phyloP scores from a whole-genome alignment of 2,888 invertebrate genomes.

The Drosophila neonasuta region DNA sequence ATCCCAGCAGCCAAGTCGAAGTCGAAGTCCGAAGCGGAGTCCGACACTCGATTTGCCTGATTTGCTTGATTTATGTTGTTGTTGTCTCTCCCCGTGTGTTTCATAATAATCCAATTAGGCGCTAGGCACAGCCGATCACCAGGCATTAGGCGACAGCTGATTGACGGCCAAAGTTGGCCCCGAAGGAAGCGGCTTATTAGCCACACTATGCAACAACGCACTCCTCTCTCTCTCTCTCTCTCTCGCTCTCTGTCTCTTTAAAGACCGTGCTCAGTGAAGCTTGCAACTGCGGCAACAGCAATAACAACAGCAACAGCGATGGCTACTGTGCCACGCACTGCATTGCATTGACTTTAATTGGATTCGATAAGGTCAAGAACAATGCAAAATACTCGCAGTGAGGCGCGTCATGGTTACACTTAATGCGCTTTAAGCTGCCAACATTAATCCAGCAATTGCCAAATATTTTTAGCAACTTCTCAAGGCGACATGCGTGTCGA shows the following conservation, averaged over 20 bases:
- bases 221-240: background rate
- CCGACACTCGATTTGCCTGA: constrained; percentile 38
- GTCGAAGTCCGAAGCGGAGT: constrained; percentile 26
- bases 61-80: constrained; percentile 48
- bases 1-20: background rate
- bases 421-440: constrained; percentile 24
- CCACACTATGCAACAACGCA: constrained; percentile 13
- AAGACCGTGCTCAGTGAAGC: constrained; percentile 32
- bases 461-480: constrained; percentile 32
- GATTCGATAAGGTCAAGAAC: constrained; percentile 75
- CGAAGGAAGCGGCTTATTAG: constrained; percentile 76
- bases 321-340: constrained; percentile 73
- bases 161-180: constrained; percentile 60
- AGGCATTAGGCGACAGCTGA: constrained; percentile 75
- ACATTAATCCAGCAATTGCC: constrained; percentile 39
- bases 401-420: constrained; percentile 46
- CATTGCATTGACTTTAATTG: constrained; percentile 60
- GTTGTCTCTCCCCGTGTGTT: constrained; percentile 39
- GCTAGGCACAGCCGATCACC: constrained; percentile 49
- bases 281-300: constrained; percentile 3
- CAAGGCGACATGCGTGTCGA: constrained; percentile 34
- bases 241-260: constrained; percentile 9
- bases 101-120: constrained; percentile 74
- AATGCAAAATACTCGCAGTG: constrained; percentile 47
- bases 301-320: background rate